phyloP scores from a whole-genome alignment of 2,797 vertebrate species.

The Loriculus beryllinus region DNA sequence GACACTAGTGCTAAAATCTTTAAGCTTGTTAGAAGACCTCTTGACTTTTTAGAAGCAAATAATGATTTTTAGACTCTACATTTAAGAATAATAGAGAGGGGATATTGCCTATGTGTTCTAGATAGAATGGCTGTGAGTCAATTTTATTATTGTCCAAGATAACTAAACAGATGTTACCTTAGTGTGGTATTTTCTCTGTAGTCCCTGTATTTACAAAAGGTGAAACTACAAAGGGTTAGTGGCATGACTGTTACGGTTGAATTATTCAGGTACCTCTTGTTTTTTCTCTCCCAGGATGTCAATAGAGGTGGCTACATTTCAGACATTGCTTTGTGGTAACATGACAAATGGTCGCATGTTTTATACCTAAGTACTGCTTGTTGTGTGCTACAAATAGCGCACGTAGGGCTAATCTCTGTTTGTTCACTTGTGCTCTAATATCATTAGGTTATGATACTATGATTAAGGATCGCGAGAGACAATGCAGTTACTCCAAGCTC shows the following conservation, averaged over 20 bases:
- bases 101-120: not conserved
- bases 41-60: not conserved
- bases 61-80: not conserved
- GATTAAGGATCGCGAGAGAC: not conserved
- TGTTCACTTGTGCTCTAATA: not conserved
- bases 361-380: not conserved
- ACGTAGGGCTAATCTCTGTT: not conserved
- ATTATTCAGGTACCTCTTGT: not conserved
- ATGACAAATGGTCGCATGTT: not conserved
- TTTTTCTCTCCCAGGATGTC: not conserved
- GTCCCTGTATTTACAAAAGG: not conserved
- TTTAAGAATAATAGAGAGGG: not conserved
- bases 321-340: not conserved
- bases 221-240: not conserved
- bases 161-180: not conserved
- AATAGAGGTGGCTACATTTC: not conserved
- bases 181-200: not conserved
- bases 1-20: not conserved
- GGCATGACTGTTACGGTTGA: not conserved
- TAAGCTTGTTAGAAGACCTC: not conserved
- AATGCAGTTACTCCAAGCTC: not conserved
- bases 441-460: rapidly evolving
- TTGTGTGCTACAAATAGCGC: not conserved
- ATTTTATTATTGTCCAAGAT: not conserved
- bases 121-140: not conserved